phyloP scores from a whole-genome alignment of 2,113 vertebrate species.

The Silurus glanis region DNA sequence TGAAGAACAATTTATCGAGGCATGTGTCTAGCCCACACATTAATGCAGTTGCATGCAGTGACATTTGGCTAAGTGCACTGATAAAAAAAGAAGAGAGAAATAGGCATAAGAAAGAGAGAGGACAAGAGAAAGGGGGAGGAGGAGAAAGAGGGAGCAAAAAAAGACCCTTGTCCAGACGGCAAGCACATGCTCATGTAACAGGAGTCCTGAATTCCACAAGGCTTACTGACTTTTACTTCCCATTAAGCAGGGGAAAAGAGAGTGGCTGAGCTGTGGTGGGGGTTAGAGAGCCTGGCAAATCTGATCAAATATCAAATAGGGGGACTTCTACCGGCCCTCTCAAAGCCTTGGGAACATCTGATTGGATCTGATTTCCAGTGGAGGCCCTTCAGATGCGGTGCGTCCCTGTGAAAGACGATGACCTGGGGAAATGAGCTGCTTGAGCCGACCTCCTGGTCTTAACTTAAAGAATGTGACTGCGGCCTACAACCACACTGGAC shows the following conservation, averaged over 20 bases:
- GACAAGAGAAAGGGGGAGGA: slow-evolving; percentile 35
- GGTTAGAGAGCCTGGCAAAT: slow-evolving; percentile 54
- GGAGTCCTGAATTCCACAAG: slow-evolving; percentile 61
- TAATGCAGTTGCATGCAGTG: slow-evolving; percentile 38
- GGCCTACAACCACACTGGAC: slow-evolving; percentile 41
- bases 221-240: slow-evolving; percentile 59
- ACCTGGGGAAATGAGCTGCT: slow-evolving; percentile 45
- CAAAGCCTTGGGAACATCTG: slow-evolving; percentile 58
- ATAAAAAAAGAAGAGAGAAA: slow-evolving; percentile 39
- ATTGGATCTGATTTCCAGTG: slow-evolving; percentile 55
- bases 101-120: slow-evolving; percentile 27
- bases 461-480: slow-evolving; percentile 52
- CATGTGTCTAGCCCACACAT: slow-evolving; percentile 15
- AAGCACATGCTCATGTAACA: slow-evolving; percentile 58
- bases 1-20: slow-evolving; percentile 43
- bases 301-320: slow-evolving; percentile 67
- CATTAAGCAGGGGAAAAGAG: slow-evolving; percentile 51
- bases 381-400: slow-evolving; percentile 48
- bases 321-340: slow-evolving; percentile 55
- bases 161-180: slow-evolving; percentile 53
- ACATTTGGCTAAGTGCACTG: slow-evolving; percentile 47
- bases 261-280: slow-evolving; percentile 45
- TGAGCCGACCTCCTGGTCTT: slow-evolving; percentile 42
- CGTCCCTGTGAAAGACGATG: slow-evolving; percentile 52
- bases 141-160: slow-evolving; percentile 35